Conservation (phyloP, 2,888 invertebrate genomes). For the Ceratothoa steindachneri region DNA sequence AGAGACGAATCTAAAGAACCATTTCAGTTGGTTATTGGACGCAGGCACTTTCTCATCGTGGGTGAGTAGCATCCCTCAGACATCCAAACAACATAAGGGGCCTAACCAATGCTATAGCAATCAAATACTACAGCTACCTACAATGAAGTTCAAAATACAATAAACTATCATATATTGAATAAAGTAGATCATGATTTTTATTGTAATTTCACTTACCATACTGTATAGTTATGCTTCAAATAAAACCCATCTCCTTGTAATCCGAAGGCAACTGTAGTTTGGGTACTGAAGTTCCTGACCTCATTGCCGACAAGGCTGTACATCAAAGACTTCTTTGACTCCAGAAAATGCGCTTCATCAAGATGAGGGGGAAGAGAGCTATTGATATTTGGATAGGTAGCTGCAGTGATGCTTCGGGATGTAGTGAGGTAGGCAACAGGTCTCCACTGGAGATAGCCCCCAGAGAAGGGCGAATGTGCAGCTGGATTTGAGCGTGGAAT, state of each 20-base stretch:
- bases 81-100: too few species aligned
- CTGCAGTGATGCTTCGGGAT: conserved; percentile 18
- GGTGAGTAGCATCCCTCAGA: too few species aligned
- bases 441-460: conserved; percentile 45
- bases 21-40: too few species aligned
- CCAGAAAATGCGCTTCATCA: background rate
- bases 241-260: conserved; percentile 31
- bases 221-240: conserved; percentile 22
- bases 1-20: too few species aligned
- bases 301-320: conserved; percentile 36
- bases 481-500: background rate
- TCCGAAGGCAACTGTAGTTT: conserved; percentile 29
- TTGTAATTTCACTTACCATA: conserved; percentile 37
- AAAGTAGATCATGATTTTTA: too few species aligned
- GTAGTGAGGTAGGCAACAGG: conserved; percentile 35
- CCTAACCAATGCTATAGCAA: too few species aligned
- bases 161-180: too few species aligned
- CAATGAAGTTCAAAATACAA: too few species aligned
- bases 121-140: too few species aligned
- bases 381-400: conserved; percentile 32
- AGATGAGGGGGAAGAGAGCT: background rate
- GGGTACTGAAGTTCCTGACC: background rate
- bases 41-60: too few species aligned
- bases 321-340: conserved; percentile 27
- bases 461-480: background rate